Base-by-base conservation (phyloP, 2,113 vertebrate genomes). In the Amphiprion percula region DNA sequence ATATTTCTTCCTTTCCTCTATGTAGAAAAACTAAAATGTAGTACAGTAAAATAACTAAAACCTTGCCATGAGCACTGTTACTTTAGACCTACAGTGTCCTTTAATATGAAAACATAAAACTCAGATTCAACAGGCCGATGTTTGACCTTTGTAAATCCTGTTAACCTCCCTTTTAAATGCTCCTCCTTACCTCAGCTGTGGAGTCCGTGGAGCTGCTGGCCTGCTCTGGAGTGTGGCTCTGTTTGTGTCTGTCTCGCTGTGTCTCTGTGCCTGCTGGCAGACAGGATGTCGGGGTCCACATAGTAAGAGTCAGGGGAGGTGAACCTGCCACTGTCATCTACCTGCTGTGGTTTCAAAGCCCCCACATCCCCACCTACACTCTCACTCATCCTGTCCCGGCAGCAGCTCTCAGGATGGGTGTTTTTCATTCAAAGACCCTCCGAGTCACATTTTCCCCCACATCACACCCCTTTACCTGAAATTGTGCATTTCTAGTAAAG, bases 251-350 rank as follows among this genome's bases (percentile, higher is more conserved):
- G 61, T 81, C 47, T 60, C 37, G 50, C 54, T 19, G 55, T 65
- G 63, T 68, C 21, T 83, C 56, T 80, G 77, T 74, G 76, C 44
- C 11, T 84, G 49, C 55, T 70, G 61, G 4, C 85, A 89, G 89
- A 93, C 95, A 95, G 95, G 95, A 95, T 91, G 93, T 95, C 77
- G 82, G 85, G 33, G 92, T 93, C 92, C 94, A 84, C 80, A 84
- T 4, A 69, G 26, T 74, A 21, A 44, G 64, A 79, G 69, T 64
- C 74, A 66, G 77, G 80, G 79, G 84, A 64, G 89, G 67, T 56
- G 73, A 88, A 80, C 80, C 83, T 88, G 79, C 87, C 76, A 86
- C 47, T 83, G 65, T 90, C 73, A 83, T 68, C 79, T 86, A 84
- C 89, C 90, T 93, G 79, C 74, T 94, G 94, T 92, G 94, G 94